Evolutionary conservation across 2,888 invertebrate genomes (phyloP), one percentile per base, ranked within the genome.

Genomic region (Trachelus stipa): DNA sequence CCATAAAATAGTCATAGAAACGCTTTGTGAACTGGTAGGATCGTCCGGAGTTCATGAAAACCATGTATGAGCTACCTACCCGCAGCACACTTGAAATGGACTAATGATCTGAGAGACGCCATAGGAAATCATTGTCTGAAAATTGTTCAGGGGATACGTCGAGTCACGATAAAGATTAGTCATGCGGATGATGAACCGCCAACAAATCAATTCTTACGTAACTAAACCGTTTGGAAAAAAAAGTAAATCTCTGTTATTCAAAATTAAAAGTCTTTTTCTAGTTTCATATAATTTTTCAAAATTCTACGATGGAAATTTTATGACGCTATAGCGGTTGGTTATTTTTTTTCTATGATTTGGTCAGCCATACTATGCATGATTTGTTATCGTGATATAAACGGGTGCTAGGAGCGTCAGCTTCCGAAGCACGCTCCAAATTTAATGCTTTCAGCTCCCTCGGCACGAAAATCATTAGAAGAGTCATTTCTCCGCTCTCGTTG

Each of bases 1-100:
- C 86, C 87, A 85, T 89, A 87, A 87, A 90, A 88, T 89, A 87
- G 87, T 88, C 86, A 88, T 85, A 86, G 87, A 80, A 71, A 34
- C 34, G 71, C 71, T 31, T 56, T 56, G 56, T 56, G 56, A 56
- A 56, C 56, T 23, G 23, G 56, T 56, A 23, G 56, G 56, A 56
- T 56, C 56, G 56, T 56, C 56, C 56, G 56, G 56, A 56, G 56
- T 56, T 56, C 56, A 56, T 56, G 56, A 56, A 56, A 56, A 56
- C 56, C 23, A 9, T 56, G 56, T 56, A 56, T 2, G 56, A 56
- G 56, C 56, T 56, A 56, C 56, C 56, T 56, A 56, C 56, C 56
- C 56, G 56, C 56, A 56, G 56, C 56, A 23, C 56, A 56, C 56
- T 56, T 56, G 56, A 56, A 56, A 56, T 23, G 56, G 56, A 23